phyloP scores from a whole-genome alignment of 2,888 invertebrate genomes.

The Ectobius pallidus region DNA sequence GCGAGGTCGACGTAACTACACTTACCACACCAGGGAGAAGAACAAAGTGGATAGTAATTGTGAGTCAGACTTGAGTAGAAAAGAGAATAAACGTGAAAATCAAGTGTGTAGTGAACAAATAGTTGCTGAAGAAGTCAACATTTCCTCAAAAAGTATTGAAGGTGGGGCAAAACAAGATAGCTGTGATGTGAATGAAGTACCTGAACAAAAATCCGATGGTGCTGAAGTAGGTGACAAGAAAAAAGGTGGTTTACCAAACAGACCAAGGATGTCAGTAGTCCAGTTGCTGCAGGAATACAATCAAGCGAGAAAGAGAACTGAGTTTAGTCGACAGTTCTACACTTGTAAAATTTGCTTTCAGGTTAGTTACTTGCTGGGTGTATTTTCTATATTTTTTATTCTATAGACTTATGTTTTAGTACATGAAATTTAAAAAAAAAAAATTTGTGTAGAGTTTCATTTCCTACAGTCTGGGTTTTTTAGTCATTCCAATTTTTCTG shows the following conservation, averaged over 20 bases:
- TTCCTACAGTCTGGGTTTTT: too few relatives aligned
- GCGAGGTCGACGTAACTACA: too few relatives aligned
- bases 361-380: slow-evolving; percentile 8
- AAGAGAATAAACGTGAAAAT: too few relatives aligned
- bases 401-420: too few relatives aligned
- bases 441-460: too few relatives aligned
- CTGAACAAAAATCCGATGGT: background rate
- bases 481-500: too few relatives aligned
- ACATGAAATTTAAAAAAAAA: too few relatives aligned
- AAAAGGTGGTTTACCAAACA: background rate
- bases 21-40: too few relatives aligned
- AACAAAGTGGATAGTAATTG: too few relatives aligned
- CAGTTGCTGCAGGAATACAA: slow-evolving; percentile 48
- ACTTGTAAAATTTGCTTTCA: slow-evolving; percentile 62
- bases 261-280: slow-evolving; percentile 17
- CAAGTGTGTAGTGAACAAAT: background rate
- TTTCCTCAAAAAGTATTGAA: background rate
- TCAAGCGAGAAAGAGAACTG: slow-evolving; percentile 50
- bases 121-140: background rate
- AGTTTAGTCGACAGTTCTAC: slow-evolving; percentile 53
- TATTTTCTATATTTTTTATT: too few relatives aligned
- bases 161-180: background rate
- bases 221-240: background rate
- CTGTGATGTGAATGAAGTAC: background rate
- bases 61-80: too few relatives aligned